Evolutionary conservation across 2,888 invertebrate genomes (phyloP).

Genomic region (Drosophila putrida): DNA sequence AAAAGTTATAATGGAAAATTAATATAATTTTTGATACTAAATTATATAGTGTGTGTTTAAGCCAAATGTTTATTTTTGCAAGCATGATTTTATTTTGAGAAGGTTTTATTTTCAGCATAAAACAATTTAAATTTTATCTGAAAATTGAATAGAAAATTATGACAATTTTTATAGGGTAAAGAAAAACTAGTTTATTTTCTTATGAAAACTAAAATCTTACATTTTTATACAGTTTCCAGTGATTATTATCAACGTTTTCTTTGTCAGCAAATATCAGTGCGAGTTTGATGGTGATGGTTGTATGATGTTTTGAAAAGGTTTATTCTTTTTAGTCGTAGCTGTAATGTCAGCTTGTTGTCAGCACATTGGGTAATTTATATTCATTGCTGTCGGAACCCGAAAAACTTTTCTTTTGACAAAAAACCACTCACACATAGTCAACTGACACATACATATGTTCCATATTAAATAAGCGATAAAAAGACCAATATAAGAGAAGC

Average conservation of each 20-base stretch:
- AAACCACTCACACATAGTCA: constrained; percentile 10
- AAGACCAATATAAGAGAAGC: constrained; percentile 38
- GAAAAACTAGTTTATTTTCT: no score
- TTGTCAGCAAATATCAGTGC: not conserved
- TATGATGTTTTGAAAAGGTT: no score
- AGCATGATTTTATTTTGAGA: no score
- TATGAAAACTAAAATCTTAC: no score
- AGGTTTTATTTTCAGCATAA: no score
- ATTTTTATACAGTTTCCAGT: not conserved
- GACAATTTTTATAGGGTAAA: no score
- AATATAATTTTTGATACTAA: no score
- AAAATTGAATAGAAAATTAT: no score
- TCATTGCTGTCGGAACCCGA: constrained; percentile 34
- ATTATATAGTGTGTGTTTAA: no score
- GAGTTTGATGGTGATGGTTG: not conserved
- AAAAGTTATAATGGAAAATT: no score
- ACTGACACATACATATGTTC: constrained; percentile 1
- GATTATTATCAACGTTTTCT: not conserved
- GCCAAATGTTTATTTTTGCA: no score
- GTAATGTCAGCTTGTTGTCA: constrained; percentile 24
- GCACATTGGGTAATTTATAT: constrained; percentile 47
- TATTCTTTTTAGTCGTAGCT: not conserved
- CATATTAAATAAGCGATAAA: constrained; percentile 50
- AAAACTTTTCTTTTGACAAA: constrained; percentile 44
- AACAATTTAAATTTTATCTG: no score